Conservation (phyloP, 1,140 invertebrate species). For the Neelides sp. region DNA sequence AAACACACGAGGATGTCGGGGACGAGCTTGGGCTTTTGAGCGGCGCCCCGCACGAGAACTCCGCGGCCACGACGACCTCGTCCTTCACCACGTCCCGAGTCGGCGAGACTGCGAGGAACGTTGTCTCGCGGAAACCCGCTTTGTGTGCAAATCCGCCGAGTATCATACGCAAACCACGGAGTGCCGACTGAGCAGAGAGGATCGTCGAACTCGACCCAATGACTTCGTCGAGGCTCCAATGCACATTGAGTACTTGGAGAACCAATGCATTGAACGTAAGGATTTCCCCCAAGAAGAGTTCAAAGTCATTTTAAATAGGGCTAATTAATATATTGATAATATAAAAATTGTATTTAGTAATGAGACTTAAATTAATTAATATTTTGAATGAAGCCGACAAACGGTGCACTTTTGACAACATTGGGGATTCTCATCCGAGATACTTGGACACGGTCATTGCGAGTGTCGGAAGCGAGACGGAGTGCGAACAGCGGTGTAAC, state of each 20-base stretch:
- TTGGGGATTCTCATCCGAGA: conserved; percentile 36
- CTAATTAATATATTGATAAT: neutral
- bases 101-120: conserved; percentile 40
- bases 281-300: too few species aligned
- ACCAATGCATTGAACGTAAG: conserved; percentile 39
- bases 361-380: too few species aligned
- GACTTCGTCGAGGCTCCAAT: conserved; percentile 36
- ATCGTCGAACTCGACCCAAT: conserved; percentile 36
- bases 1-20: conserved; percentile 35
- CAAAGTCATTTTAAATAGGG: neutral
- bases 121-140: conserved; percentile 36
- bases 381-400: conserved; percentile 27
- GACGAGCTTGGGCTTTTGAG: conserved; percentile 42
- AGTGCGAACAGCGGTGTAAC: conserved; percentile 37
- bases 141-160: conserved; percentile 39
- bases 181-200: conserved; percentile 38
- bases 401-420: conserved; percentile 33
- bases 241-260: conserved; percentile 42
- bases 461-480: conserved; percentile 34
- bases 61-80: conserved; percentile 35
- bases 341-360: neutral
- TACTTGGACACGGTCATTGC: conserved; percentile 38
- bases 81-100: conserved; percentile 36
- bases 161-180: conserved; percentile 39
- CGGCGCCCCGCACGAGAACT: conserved; percentile 39